Evolutionary conservation across 2,888 invertebrate genomes (phyloP).

Genomic region (Cataglyphis rosenhaueri): DNA sequence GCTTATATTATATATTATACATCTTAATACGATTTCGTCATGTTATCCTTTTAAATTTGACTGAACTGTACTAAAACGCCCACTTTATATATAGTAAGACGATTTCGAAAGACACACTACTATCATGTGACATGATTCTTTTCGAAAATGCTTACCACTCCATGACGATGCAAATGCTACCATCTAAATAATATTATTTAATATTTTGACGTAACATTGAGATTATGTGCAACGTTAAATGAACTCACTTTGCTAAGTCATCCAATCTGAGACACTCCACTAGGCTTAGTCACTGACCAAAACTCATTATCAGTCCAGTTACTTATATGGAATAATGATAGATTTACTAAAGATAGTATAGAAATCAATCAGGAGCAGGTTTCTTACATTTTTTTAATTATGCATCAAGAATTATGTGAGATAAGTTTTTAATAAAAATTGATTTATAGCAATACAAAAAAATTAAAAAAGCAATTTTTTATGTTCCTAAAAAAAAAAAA

Average conservation of each 20-base stretch:
- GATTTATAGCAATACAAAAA: background rate
- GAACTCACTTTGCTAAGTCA: background rate
- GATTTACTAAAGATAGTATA: background rate
- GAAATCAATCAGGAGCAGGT: background rate
- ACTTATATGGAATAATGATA: slow-evolving; percentile 1
- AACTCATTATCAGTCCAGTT: background rate
- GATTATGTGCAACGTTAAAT: background rate
- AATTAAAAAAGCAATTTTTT: background rate
- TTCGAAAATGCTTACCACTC: background rate
- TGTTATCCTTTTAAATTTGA: background rate
- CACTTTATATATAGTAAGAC: background rate
- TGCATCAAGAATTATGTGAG: background rate
- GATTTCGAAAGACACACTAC: slow-evolving; percentile 4
- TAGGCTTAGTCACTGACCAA: background rate
- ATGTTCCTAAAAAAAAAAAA: background rate
- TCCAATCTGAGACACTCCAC: background rate
- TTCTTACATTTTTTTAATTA: background rate
- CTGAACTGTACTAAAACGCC: background rate
- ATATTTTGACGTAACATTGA: slow-evolving; percentile 19
- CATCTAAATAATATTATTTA: background rate
- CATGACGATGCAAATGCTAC: slow-evolving; percentile 10
- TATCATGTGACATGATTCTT: background rate
- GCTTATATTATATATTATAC: background rate
- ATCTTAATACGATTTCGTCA: background rate
- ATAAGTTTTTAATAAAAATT: background rate